phyloP scores from a whole-genome alignment of 1,140 invertebrate species.

The Papilio machaon region DNA sequence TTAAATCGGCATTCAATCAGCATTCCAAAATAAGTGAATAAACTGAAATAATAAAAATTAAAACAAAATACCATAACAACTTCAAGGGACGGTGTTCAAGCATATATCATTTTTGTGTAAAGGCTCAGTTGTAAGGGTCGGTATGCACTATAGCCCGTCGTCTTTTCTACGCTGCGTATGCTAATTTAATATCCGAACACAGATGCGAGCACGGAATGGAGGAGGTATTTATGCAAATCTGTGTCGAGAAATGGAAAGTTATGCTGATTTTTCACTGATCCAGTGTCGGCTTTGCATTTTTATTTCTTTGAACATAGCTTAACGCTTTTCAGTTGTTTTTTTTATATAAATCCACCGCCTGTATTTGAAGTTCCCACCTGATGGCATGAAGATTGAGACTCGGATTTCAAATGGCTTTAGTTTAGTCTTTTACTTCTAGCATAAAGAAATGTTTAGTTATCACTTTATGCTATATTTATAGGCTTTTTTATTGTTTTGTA shows the following conservation, averaged over 20 bases:
- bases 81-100: conserved; percentile 1
- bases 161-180: conserved; percentile 64
- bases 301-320: conserved; percentile 44
- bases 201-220: conserved; percentile 51
- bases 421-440: background rate
- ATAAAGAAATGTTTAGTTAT: background rate
- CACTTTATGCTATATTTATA: background rate
- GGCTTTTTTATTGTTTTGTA: background rate
- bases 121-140: conserved; percentile 12
- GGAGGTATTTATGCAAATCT: conserved; percentile 64
- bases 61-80: conserved; percentile 30
- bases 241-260: conserved; percentile 59
- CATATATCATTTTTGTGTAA: conserved; percentile 38
- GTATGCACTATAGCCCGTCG: conserved; percentile 31
- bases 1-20: conserved; percentile 2
- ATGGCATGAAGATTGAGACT: background rate
- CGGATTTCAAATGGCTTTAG: background rate
- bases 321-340: conserved; percentile 17
- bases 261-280: conserved; percentile 67
- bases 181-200: conserved; percentile 53
- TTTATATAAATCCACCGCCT: background rate
- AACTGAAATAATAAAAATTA: conserved; percentile 16
- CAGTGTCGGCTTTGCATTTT: conserved; percentile 53
- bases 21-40: background rate
- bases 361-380: background rate